These are phyloP conservation scores for Drosophila anomelani DNA, from an alignment of 2,888 invertebrate genomes.

Conservation along the genomic window DNA sequence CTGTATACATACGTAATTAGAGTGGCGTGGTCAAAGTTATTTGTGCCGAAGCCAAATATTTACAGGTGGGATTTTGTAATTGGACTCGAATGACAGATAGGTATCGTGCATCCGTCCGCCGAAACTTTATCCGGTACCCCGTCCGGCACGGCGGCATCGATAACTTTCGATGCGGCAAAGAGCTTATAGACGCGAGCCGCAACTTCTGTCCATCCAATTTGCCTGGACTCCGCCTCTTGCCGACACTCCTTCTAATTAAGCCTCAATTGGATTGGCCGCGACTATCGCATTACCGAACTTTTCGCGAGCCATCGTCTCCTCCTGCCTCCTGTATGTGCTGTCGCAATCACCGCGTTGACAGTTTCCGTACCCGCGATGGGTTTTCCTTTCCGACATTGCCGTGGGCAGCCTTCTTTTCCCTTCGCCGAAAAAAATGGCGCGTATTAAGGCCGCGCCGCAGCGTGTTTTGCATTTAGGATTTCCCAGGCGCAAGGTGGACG, in stretches of 20 bases:
- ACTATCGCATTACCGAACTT: constrained; percentile 59
- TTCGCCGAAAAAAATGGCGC: constrained; percentile 58
- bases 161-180: constrained; percentile 17
- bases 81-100: constrained; percentile 41
- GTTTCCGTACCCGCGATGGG: constrained; percentile 49
- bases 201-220: constrained; percentile 42
- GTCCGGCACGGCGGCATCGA: background rate
- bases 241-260: constrained; percentile 60
- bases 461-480: constrained; percentile 75
- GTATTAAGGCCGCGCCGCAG: constrained; percentile 73
- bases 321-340: constrained; percentile 54
- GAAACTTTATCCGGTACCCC: constrained; percentile 10
- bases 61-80: constrained; percentile 52
- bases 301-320: constrained; percentile 46
- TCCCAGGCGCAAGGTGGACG: constrained; percentile 44
- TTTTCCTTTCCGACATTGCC: constrained; percentile 42
- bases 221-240: constrained; percentile 12
- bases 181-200: constrained; percentile 23
- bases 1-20: constrained; percentile 51
- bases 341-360: constrained; percentile 71
- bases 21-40: constrained; percentile 56
- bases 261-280: constrained; percentile 63
- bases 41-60: constrained; percentile 55
- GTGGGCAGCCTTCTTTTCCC: constrained; percentile 55
- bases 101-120: constrained; percentile 14